Evolutionary conservation across 2,113 vertebrate species (phyloP).

Genomic region (Neopipo cinnamomea): DNA sequence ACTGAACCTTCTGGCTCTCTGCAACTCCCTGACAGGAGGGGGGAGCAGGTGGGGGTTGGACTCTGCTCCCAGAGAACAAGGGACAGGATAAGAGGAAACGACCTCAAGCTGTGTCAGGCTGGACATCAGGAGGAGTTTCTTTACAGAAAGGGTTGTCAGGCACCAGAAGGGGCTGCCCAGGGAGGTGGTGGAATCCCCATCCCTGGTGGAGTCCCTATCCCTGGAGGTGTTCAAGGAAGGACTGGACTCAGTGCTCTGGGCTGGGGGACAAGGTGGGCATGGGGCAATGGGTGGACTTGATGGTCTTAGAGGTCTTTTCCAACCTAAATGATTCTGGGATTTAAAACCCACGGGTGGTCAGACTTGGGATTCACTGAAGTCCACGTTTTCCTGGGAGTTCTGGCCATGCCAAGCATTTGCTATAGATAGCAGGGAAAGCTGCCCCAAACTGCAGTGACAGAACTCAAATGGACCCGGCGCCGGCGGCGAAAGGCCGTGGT

Average conservation of each 20-base stretch:
- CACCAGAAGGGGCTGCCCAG: fast-evolving
- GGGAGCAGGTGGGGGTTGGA: fast-evolving
- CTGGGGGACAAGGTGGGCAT: neutral
- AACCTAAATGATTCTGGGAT: neutral
- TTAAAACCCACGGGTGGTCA: neutral
- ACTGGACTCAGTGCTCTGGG: neutral
- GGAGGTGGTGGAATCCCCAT: neutral
- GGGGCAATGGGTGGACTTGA: fast-evolving
- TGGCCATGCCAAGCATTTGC: neutral
- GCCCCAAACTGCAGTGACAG: neutral
- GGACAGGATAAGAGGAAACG: neutral
- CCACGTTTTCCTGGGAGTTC: neutral
- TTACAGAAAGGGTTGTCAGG: fast-evolving
- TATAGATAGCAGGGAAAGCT: neutral
- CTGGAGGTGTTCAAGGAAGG: neutral
- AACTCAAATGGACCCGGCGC: neutral
- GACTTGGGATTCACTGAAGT: neutral
- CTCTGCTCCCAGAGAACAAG: neutral
- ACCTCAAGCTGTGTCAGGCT: neutral
- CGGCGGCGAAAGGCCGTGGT: neutral
- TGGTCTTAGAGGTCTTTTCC: neutral
- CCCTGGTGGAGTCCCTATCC: neutral
- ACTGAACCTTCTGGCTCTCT: neutral
- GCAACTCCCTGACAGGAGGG: neutral
- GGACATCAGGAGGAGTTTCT: neutral